Conservation (phyloP, 2,113 vertebrate genomes). For the Myrmophylax atrothorax region DNA sequence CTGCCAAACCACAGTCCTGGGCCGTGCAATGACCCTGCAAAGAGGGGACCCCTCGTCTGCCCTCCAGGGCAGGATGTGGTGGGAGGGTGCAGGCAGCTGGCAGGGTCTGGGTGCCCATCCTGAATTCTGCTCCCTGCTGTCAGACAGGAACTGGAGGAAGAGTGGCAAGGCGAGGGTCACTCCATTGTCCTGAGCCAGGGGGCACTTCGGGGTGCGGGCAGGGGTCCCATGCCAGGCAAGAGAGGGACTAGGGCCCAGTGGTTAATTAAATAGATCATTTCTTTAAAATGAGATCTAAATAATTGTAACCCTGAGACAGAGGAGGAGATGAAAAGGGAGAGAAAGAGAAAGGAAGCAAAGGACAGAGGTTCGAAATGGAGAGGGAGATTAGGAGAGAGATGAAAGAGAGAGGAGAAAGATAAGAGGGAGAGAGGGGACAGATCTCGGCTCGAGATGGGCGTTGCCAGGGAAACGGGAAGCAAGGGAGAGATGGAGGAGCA, state of each 20-base stretch:
- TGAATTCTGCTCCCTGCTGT: background rate
- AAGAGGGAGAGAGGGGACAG: slow-evolving; percentile 66
- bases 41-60: background rate
- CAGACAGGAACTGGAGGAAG: background rate
- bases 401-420: slow-evolving; percentile 74
- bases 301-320: slow-evolving; percentile 44
- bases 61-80: background rate
- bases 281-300: slow-evolving; percentile 49
- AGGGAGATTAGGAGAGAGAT: slow-evolving; percentile 67
- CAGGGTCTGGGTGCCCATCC: background rate
- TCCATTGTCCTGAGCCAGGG: accelerated
- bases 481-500: slow-evolving; percentile 56
- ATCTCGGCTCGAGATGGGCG: slow-evolving; percentile 66
- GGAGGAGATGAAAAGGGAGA: slow-evolving; percentile 66
- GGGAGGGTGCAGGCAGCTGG: background rate
- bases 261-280: background rate
- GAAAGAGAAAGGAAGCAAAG: slow-evolving; percentile 51
- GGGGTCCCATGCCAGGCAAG: background rate
- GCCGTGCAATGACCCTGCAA: background rate
- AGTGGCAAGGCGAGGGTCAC: background rate
- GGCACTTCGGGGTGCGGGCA: background rate
- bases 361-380: slow-evolving; percentile 60
- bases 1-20: background rate
- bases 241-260: accelerated
- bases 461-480: slow-evolving; percentile 78